These are phyloP conservation scores for Deilephila elpenor DNA, from an alignment of 2,888 invertebrate genomes.

Conservation along the genomic window DNA sequence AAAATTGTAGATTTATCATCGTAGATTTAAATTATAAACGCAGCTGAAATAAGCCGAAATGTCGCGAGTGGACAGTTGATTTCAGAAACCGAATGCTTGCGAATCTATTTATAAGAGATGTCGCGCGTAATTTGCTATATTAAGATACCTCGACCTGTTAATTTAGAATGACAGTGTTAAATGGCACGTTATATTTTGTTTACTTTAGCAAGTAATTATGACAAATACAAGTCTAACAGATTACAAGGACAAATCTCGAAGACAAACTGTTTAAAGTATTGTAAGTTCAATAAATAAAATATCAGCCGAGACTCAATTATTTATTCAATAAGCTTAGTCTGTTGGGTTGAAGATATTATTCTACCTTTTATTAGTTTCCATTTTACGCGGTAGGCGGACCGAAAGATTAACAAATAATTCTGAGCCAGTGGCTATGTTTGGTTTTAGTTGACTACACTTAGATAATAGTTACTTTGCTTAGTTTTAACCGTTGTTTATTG, in stretches of 20 bases:
- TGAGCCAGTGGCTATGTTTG: background rate
- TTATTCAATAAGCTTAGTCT: slow-evolving; percentile 2
- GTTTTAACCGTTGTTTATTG: background rate
- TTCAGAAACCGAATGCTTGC: slow-evolving; percentile 61
- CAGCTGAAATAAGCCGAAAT: slow-evolving; percentile 45
- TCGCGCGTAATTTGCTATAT: slow-evolving; percentile 45
- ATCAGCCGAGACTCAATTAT: background rate
- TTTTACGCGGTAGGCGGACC: background rate
- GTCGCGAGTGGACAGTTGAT: slow-evolving; percentile 49
- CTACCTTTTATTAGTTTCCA: background rate
- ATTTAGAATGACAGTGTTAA: slow-evolving; percentile 74
- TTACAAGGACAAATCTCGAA: slow-evolving; percentile 50
- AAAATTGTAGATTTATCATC: too few relatives aligned
- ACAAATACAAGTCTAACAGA: slow-evolving; percentile 60
- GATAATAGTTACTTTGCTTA: background rate
- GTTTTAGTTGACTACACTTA: background rate
- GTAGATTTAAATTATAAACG: background rate
- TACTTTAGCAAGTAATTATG: slow-evolving; percentile 67
- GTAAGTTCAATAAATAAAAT: slow-evolving; percentile 25
- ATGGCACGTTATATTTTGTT: slow-evolving; percentile 71
- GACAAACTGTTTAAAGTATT: slow-evolving; percentile 30
- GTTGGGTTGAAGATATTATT: background rate
- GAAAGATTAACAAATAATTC: slow-evolving; percentile 1
- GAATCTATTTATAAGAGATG: slow-evolving; percentile 53
- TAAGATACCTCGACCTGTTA: slow-evolving; percentile 49